These are phyloP conservation scores for Drosophila tristis DNA, from an alignment of 1,140 invertebrate genomes.

Conservation along the genomic window DNA sequence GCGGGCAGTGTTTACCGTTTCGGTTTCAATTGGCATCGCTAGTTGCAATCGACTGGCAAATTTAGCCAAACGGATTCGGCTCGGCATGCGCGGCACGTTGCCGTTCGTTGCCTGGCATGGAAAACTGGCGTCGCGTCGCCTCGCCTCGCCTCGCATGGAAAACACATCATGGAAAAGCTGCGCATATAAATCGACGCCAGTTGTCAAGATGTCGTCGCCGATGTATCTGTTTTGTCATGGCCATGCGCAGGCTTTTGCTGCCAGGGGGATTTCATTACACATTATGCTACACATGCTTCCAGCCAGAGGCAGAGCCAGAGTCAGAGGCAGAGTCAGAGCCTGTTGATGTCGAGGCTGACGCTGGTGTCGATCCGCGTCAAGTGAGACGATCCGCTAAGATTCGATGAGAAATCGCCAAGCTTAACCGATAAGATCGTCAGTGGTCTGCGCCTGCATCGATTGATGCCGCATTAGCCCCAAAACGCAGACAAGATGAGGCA, in stretches of 20 bases:
- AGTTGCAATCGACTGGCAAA: constrained; percentile 17
- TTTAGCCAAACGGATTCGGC: constrained; percentile 43
- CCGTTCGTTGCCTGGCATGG: constrained; percentile 6
- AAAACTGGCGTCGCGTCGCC: neutral
- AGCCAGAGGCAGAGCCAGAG: too few relatives aligned
- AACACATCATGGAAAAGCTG: constrained; percentile 27
- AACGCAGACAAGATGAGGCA: neutral
- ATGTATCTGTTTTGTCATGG: constrained; percentile 14
- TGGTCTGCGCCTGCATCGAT: constrained; percentile 36
- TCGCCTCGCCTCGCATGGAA: constrained; percentile 4
- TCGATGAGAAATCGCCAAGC: constrained; percentile 16
- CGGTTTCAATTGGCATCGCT: constrained; percentile 50
- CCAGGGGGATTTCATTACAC: constrained; percentile 28
- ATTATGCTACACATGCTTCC: too few relatives aligned
- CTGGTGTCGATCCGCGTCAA: constrained; percentile 28
- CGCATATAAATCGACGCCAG: constrained; percentile 67
- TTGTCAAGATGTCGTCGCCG: constrained; percentile 54
- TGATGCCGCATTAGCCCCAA: constrained; percentile 35
- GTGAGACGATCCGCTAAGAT: constrained; percentile 66
- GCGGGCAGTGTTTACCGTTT: constrained; percentile 55
- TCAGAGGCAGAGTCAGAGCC: too few relatives aligned
- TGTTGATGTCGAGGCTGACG: too few relatives aligned
- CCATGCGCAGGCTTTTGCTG: constrained; percentile 35
- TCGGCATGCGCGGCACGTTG: constrained; percentile 50
- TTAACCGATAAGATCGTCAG: constrained; percentile 21